These are phyloP conservation scores for Gambusia affinis DNA, from an alignment of 2,113 vertebrate species.

Conservation along the genomic window DNA sequence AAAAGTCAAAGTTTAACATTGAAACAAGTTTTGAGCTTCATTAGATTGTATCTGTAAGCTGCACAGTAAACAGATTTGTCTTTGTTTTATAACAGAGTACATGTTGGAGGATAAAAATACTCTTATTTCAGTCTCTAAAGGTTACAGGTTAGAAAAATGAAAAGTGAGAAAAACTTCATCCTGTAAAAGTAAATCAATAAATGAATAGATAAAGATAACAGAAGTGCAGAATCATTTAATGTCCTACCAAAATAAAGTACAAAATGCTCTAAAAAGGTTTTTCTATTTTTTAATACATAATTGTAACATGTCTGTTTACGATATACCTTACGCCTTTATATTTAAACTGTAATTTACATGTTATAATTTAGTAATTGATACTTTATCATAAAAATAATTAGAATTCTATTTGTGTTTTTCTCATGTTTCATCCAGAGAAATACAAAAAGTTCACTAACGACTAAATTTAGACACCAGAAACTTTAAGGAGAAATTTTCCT, in stretches of 20 bases:
- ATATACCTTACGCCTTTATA: too few relatives aligned
- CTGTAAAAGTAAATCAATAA: not conserved
- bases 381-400: not conserved
- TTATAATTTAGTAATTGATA: not conserved
- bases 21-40: constrained; percentile 43
- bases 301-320: too few relatives aligned
- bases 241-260: not conserved
- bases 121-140: not conserved
- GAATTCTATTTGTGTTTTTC: not conserved
- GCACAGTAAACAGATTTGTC: constrained; percentile 46
- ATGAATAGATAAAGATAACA: not conserved
- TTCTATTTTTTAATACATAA: too few relatives aligned
- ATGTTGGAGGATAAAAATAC: constrained; percentile 27
- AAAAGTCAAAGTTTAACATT: constrained; percentile 34
- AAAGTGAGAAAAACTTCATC: not conserved
- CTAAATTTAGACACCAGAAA: too few relatives aligned
- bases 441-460: too few relatives aligned
- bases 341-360: too few relatives aligned
- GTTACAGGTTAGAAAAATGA: not conserved
- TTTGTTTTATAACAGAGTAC: constrained; percentile 26
- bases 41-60: constrained; percentile 57
- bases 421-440: not conserved
- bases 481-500: not conserved
- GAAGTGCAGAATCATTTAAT: not conserved
- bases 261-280: too few relatives aligned